Conservation (phyloP, 2,888 invertebrate genomes). For the Allygus modestus region DNA sequence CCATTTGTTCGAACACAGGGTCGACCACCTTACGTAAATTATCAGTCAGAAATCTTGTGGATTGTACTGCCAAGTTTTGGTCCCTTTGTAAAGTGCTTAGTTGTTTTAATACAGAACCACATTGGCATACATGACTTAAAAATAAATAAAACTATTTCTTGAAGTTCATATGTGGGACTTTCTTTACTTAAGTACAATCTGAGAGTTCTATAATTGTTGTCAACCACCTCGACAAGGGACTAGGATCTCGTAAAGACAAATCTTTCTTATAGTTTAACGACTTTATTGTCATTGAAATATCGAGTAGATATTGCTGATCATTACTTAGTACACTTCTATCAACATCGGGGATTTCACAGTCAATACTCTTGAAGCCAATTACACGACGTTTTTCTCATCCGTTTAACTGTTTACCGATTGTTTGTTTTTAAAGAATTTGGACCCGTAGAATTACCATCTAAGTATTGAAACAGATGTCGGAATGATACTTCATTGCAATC, state of each 20-base stretch:
- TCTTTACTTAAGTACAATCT: slow-evolving; percentile 45
- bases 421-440: too few species aligned
- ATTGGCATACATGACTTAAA: slow-evolving; percentile 51
- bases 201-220: slow-evolving; percentile 33
- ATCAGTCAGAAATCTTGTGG: slow-evolving; percentile 33
- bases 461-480: neutral
- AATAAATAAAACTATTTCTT: slow-evolving; percentile 47
- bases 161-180: slow-evolving; percentile 28
- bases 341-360: slow-evolving; percentile 52
- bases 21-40: slow-evolving; percentile 35
- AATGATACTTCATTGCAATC: slow-evolving; percentile 65
- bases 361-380: slow-evolving; percentile 51
- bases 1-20: slow-evolving; percentile 44
- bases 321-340: slow-evolving; percentile 57
- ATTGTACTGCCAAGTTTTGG: slow-evolving; percentile 49
- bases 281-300: slow-evolving; percentile 61
- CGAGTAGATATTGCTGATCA: slow-evolving; percentile 64
- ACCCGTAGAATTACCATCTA: neutral
- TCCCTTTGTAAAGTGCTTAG: slow-evolving; percentile 45
- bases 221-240: slow-evolving; percentile 32
- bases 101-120: slow-evolving; percentile 49
- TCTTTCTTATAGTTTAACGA: slow-evolving; percentile 58
- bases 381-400: slow-evolving; percentile 62
- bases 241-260: slow-evolving; percentile 40
- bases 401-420: slow-evolving; percentile 58